Percentiles rank a stretch among this genome's conserved stretches.
Conservation (phyloP, 2,888 invertebrate species). For the Micropterix aruncella region DNA sequence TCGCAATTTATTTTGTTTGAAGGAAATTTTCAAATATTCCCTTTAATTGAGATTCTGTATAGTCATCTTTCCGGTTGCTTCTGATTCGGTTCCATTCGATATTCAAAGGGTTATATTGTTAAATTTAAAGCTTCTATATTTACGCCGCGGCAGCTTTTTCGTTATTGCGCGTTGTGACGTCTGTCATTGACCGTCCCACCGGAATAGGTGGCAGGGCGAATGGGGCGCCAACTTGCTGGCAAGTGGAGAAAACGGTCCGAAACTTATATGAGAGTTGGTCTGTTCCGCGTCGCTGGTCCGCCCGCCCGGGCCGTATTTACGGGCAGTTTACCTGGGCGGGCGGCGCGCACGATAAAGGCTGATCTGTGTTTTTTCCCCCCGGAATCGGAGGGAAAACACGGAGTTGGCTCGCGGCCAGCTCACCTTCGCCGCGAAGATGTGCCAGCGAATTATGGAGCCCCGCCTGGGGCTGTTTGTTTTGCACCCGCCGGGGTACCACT, state of each 20-base stretch:
- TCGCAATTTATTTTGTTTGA: too few relatives aligned
- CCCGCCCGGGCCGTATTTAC: not conserved
- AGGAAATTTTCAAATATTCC: too few relatives aligned
- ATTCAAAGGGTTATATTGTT: too few relatives aligned
- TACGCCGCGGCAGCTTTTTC: too few relatives aligned
- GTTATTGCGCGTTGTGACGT: too few relatives aligned
- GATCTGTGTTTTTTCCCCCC: conserved; percentile 28
- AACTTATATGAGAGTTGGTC: not conserved
- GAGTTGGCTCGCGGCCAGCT: conserved; percentile 34
- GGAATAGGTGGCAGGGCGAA: too few relatives aligned
- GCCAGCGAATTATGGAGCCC: conserved; percentile 3
- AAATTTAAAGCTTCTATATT: too few relatives aligned
- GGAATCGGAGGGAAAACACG: conserved; percentile 38
- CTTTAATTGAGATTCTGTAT: too few relatives aligned
- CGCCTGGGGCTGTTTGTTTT: conserved; percentile 17
- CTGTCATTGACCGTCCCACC: too few relatives aligned
- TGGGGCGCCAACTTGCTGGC: not conserved
- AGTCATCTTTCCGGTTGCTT: too few relatives aligned
- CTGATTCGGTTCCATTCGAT: too few relatives aligned
- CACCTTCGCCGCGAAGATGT: conserved; percentile 21
- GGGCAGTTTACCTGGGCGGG: not conserved
- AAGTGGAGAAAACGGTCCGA: not conserved
- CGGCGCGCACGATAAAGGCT: conserved; percentile 35
- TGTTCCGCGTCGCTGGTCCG: not conserved
- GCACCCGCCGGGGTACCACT: conserved; percentile 12